Evolutionary conservation across 92 coral and sea anemone species (phyloP).

Genomic region (Actinernus sp.): DNA sequence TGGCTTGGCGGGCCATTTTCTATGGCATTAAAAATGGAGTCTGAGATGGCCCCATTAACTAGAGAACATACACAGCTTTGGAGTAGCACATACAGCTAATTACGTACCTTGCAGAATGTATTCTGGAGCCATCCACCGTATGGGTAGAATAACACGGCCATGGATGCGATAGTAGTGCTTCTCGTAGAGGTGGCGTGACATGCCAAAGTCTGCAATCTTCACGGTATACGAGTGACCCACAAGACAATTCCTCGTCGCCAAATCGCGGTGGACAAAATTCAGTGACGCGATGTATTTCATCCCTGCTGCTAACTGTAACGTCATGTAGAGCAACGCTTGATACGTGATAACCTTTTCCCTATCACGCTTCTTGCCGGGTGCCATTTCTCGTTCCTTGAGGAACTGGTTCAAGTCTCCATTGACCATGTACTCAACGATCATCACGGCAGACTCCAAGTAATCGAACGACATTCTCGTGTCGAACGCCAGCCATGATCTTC

Average conservation of each 20-base stretch:
- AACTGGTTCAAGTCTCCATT: constrained; percentile 98
- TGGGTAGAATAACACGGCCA: constrained; percentile 94
- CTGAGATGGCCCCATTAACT: too few species aligned
- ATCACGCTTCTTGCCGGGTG: constrained; percentile 39
- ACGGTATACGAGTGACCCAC: constrained; percentile 97
- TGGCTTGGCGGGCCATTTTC: too few species aligned
- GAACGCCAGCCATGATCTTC: constrained; percentile 92
- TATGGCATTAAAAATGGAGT: too few species aligned
- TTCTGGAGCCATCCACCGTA: constrained; percentile 99
- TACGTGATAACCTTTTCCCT: constrained; percentile 47
- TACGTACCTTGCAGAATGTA: constrained; percentile 94
- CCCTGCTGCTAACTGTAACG: constrained; percentile 90
- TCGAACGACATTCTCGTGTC: constrained; percentile 90
- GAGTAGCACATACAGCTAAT: too few species aligned
- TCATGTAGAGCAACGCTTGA: constrained; percentile 91
- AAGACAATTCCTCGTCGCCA: constrained; percentile 95
- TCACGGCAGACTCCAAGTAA: constrained; percentile 92
- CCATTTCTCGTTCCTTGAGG: constrained; percentile 74
- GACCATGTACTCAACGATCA: constrained; percentile 98
- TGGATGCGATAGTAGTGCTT: constrained; percentile 97
- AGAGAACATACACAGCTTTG: too few species aligned
- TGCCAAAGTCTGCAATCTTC: constrained; percentile 99
- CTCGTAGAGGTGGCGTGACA: constrained; percentile 94
- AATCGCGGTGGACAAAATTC: constrained; percentile 94
- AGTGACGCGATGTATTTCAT: constrained; percentile 97